A percentile compares a stretch with the other conserved stretches of the same genome.
Conservation (phyloP, 2,888 invertebrate species). For the Rhodophaea formosa region DNA sequence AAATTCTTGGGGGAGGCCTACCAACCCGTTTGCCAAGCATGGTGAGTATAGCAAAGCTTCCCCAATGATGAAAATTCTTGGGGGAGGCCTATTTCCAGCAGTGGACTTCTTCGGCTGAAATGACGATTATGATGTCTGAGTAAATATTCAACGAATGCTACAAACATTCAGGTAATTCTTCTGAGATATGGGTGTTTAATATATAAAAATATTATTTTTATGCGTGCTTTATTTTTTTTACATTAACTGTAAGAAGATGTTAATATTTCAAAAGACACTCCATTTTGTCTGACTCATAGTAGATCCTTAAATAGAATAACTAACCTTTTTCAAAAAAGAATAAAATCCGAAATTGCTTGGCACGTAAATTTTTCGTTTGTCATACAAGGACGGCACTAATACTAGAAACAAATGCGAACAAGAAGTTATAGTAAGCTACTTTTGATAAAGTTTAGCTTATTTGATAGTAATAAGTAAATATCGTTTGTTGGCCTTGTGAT, state of each 20-base stretch:
- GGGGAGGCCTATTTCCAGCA: too few relatives aligned
- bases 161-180: too few relatives aligned
- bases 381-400: slow-evolving; percentile 66
- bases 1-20: too few relatives aligned
- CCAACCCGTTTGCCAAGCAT: too few relatives aligned
- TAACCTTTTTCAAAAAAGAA: slow-evolving; percentile 27
- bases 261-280: background rate
- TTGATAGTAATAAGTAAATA: background rate
- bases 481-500: too few relatives aligned
- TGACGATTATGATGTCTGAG: too few relatives aligned
- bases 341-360: slow-evolving; percentile 53
- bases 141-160: too few relatives aligned
- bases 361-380: slow-evolving; percentile 62
- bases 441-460: background rate
- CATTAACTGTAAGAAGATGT: background rate
- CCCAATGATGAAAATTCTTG: too few relatives aligned
- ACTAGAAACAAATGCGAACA: slow-evolving; percentile 35
- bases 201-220: too few relatives aligned
- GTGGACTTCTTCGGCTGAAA: too few relatives aligned
- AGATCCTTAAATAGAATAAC: slow-evolving; percentile 21
- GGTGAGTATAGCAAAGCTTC: too few relatives aligned
- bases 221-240: background rate
- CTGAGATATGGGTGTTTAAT: too few relatives aligned
- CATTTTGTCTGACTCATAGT: background rate
- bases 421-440: background rate